phyloP scores from a whole-genome alignment of 2,888 invertebrate genomes.

The Heliothis peltigera region DNA sequence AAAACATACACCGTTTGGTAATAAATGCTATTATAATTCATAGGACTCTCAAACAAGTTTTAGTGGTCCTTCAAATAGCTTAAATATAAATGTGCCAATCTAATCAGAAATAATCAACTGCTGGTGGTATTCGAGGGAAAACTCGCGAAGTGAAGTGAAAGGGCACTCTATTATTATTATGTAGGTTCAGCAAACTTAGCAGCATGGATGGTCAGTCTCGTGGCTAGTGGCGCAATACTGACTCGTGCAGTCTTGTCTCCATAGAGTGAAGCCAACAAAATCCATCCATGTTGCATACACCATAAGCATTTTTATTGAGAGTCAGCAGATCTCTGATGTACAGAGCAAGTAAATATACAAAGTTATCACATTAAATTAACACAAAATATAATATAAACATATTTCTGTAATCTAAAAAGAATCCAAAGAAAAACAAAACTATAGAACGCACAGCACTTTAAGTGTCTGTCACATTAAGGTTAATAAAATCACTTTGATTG shows the following conservation, averaged over 20 bases:
- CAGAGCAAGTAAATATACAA: slow-evolving; percentile 87
- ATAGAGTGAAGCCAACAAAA: slow-evolving; percentile 56
- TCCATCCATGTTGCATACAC: slow-evolving; percentile 59
- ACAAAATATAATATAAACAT: slow-evolving; percentile 89
- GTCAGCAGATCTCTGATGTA: slow-evolving; percentile 74
- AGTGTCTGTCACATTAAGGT: slow-evolving; percentile 82
- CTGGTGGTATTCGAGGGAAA: slow-evolving; percentile 63
- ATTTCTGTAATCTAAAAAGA: slow-evolving; percentile 85
- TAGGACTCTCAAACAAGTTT: slow-evolving; percentile 81
- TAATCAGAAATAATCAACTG: slow-evolving; percentile 64
- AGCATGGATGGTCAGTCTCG: slow-evolving; percentile 63
- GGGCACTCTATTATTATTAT: slow-evolving; percentile 68
- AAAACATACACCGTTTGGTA: slow-evolving; percentile 89
- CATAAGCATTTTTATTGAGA: slow-evolving; percentile 70
- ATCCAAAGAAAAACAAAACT: slow-evolving; percentile 84
- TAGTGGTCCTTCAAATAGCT: slow-evolving; percentile 84
- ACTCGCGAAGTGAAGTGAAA: slow-evolving; percentile 64
- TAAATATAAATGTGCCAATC: slow-evolving; percentile 74
- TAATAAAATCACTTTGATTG: slow-evolving; percentile 86
- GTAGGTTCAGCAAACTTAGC: slow-evolving; percentile 63
- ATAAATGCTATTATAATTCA: slow-evolving; percentile 88
- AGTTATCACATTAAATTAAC: slow-evolving; percentile 89
- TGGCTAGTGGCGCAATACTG: slow-evolving; percentile 49
- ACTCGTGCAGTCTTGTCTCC: slow-evolving; percentile 48
- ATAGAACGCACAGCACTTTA: slow-evolving; percentile 85